A percentile compares a stretch with the other conserved stretches of the same genome.
These are phyloP conservation scores for Tiliacea citrago DNA, from an alignment of 2,888 invertebrate species.

Conservation along the genomic window DNA sequence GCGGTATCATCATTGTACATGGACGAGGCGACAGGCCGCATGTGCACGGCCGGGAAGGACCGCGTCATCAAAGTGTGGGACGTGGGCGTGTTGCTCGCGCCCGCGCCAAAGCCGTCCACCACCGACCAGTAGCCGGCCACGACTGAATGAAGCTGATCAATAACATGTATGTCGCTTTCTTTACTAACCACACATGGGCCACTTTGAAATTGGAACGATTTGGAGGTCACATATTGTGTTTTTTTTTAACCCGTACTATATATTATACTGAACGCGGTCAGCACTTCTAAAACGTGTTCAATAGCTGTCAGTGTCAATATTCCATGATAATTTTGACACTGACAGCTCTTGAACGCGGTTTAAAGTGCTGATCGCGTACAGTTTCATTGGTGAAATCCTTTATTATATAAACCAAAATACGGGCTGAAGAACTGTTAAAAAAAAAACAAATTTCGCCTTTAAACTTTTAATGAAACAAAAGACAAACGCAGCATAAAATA, in stretches of 20 bases:
- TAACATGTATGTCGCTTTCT: conserved; percentile 48
- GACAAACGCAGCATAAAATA: conserved; percentile 20
- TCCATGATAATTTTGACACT: too few species aligned
- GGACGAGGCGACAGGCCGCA: conserved; percentile 96
- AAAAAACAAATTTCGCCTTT: too few species aligned
- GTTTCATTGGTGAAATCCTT: too few species aligned
- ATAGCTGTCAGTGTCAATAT: too few species aligned
- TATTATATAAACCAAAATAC: too few species aligned
- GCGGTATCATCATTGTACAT: conserved; percentile 96
- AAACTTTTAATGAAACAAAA: conserved; percentile 17
- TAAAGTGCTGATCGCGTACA: too few species aligned
- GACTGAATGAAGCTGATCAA: conserved; percentile 26
- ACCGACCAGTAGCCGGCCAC: conserved; percentile 69
- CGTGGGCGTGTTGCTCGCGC: conserved; percentile 92
- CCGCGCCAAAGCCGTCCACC: conserved; percentile 81
- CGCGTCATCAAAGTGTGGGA: conserved; percentile 98
- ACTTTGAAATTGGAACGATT: conserved; percentile 28
- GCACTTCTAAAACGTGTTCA: too few species aligned
- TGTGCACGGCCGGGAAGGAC: conserved; percentile 98
- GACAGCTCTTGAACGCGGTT: too few species aligned
- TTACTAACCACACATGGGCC: conserved; percentile 24
- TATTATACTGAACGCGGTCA: too few species aligned
- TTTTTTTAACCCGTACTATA: conserved; percentile 21
- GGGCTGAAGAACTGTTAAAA: too few species aligned
- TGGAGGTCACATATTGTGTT: conserved; percentile 19